Base-by-base conservation (phyloP, 2,888 invertebrate species). In the Dynastes maya region DNA sequence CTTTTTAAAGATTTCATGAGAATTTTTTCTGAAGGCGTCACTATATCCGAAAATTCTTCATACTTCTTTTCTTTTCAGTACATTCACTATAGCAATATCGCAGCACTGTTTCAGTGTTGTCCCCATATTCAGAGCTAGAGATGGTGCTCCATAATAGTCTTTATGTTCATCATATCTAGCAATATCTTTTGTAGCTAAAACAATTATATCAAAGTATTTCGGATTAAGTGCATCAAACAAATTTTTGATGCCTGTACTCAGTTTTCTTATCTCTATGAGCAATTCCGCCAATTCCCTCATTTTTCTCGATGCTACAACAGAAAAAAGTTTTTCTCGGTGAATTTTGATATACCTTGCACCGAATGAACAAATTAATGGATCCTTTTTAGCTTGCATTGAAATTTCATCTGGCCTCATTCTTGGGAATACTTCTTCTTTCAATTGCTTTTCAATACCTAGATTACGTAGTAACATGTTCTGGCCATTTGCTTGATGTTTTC, bases 71-170 rank as follows among this genome's bases (percentile, higher is more conserved):
- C 76, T 80, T 79, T 82, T 83, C 40, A 81, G 68, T 9, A 77
- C 80, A 77, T 63, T 78, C 27, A 81, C 13, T n/a, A 83, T 79
- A 58, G 82, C 83, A 45, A 83, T 80, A 32, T 83, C 81, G 64
- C 82, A 84, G 67, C 83, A 83, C 27, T 84, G 82, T 76, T 83
- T 83, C 13, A 83, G 76, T 53, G 80, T 29, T 67, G 82, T 84
- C 37, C 74, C 79, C 16, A 83, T 79, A 80, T 84, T 83, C 64
- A 83, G 75, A 53, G 82, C 83, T 70, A 61, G 78, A 22, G 82
- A 80, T 13, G 82, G 80, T 32, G 83, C 74, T 64, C 74, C 53
- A 77, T 80, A 84, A 49, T 49, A 58, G 32, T 83, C 81, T 58
- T 76, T 82, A 78, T 81, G 76, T 40, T n/a, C 13, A 81, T 83